A percentile compares a stretch with the other conserved stretches of the same genome.
phyloP scores from a whole-genome alignment of 2,888 invertebrate species.

The Polydrusus tereticollis region DNA sequence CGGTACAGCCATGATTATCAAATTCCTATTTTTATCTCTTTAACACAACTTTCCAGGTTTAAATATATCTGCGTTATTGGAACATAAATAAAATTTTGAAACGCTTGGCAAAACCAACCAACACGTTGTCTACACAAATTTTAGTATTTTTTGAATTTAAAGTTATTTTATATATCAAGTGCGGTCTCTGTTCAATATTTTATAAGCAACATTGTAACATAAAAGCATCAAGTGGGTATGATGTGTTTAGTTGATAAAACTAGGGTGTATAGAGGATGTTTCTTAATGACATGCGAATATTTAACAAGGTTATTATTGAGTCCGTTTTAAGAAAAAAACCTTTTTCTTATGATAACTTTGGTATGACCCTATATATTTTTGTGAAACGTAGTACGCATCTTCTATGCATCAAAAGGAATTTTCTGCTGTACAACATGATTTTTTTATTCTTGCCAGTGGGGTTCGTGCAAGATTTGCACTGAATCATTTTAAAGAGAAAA shows the following conservation, averaged over 20 bases:
- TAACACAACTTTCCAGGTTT: constrained; percentile 44
- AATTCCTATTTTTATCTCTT: constrained; percentile 45
- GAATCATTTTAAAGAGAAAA: no score
- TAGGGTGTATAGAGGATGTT: no score
- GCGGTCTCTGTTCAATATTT: neutral
- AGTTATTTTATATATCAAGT: constrained; percentile 8
- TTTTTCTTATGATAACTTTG: no score
- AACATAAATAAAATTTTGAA: constrained; percentile 49
- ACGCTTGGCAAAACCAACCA: constrained; percentile 40
- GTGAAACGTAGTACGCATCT: no score
- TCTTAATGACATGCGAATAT: no score
- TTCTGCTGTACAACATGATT: no score
- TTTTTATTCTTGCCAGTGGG: no score
- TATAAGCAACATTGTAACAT: neutral
- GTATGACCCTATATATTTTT: no score
- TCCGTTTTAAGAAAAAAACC: no score
- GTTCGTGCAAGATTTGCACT: no score
- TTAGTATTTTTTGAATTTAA: constrained; percentile 17
- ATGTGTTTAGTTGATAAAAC: neutral
- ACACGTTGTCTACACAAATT: constrained; percentile 35
- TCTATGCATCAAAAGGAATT: no score
- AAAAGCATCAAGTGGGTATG: neutral
- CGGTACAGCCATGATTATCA: constrained; percentile 35
- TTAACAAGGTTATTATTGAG: no score
- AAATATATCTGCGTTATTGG: constrained; percentile 50